Conservation (phyloP, 1,140 invertebrate species). For the Neodiprion fabricii region DNA sequence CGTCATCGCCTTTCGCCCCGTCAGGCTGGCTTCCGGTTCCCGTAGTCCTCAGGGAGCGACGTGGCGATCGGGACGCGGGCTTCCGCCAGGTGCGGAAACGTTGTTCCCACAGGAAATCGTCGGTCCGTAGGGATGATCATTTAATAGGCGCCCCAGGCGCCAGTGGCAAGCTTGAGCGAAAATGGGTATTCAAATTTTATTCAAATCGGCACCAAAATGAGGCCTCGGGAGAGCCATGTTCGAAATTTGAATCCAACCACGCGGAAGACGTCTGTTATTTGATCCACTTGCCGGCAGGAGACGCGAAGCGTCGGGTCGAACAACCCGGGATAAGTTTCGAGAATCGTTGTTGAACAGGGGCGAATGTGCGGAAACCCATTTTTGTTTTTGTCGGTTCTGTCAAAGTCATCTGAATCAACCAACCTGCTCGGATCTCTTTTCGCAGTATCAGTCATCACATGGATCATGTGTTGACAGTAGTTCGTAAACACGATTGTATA, state of each 20-base stretch:
- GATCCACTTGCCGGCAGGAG: too few species aligned
- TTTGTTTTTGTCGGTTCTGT: too few species aligned
- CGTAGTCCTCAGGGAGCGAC: background rate
- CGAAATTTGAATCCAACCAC: background rate
- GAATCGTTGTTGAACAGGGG: too few species aligned
- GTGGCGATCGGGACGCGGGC: background rate
- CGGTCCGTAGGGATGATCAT: background rate
- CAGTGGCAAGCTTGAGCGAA: background rate
- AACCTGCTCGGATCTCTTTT: too few species aligned
- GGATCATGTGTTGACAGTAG: too few species aligned
- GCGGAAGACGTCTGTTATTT: background rate
- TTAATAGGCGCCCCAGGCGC: background rate
- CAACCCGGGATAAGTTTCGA: too few species aligned
- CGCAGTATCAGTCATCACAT: too few species aligned
- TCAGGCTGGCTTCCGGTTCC: background rate
- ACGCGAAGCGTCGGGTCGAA: too few species aligned
- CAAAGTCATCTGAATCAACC: too few species aligned
- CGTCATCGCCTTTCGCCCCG: too few species aligned
- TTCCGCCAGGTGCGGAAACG: background rate
- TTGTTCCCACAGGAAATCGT: background rate
- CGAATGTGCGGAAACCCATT: too few species aligned
- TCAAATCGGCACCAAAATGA: background rate
- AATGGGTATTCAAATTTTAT: background rate
- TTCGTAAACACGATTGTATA: too few species aligned
- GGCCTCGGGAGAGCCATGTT: slow-evolving; percentile 1